These are phyloP conservation scores for Acropora tenuis DNA, from an alignment of 64 coral and sea anemone genomes.

Conservation along the genomic window DNA sequence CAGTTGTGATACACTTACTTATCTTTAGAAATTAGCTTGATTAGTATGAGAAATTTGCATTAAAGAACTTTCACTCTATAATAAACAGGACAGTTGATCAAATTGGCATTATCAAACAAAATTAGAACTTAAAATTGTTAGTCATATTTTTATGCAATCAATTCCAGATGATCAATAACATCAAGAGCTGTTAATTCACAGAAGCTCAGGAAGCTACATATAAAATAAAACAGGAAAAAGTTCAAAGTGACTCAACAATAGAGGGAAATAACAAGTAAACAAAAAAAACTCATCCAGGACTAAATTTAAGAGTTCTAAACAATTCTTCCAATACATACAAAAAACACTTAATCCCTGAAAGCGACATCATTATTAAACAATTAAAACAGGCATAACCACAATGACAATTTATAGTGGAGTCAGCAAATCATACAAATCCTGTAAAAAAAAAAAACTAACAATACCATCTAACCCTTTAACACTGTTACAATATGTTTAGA, in stretches of 20 bases:
- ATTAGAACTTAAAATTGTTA: too few species aligned
- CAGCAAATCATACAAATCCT: neutral
- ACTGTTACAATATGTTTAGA: neutral
- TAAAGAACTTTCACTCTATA: too few species aligned
- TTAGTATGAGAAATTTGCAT: too few species aligned
- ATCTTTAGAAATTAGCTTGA: too few species aligned
- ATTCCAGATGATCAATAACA: too few species aligned
- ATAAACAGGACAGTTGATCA: too few species aligned
- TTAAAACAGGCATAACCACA: neutral
- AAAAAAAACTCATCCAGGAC: neutral
- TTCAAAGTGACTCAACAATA: neutral
- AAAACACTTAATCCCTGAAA: constrained; percentile 11
- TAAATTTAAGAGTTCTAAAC: neutral
- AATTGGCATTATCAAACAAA: too few species aligned
- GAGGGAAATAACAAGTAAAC: neutral
- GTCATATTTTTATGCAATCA: too few species aligned
- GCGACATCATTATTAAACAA: neutral
- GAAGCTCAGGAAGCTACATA: neutral
- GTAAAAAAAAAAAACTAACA: too few species aligned
- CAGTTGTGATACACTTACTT: too few species aligned
- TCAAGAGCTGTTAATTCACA: too few species aligned
- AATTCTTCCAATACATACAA: neutral
- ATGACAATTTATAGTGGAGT: neutral
- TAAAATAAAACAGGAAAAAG: neutral
- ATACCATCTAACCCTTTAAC: too few species aligned